phyloP scores from a whole-genome alignment of 2,113 vertebrate genomes.

The Cygnus atratus region DNA sequence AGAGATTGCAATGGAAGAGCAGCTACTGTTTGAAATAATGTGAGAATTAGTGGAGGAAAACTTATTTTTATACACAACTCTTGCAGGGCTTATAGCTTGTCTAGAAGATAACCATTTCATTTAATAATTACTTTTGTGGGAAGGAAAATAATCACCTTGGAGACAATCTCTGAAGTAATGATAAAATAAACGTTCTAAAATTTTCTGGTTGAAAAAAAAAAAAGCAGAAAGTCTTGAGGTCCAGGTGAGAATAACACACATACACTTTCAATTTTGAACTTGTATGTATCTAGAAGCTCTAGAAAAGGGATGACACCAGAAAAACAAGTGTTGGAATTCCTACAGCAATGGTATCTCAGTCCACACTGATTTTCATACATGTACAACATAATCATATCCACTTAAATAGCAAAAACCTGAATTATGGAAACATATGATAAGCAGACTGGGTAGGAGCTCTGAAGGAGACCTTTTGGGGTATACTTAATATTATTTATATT shows the following conservation, averaged over 20 bases:
- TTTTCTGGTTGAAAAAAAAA: background rate
- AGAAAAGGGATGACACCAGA: background rate
- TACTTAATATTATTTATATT: background rate
- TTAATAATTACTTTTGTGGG: conserved; percentile 71
- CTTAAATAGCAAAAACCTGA: background rate
- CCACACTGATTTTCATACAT: background rate
- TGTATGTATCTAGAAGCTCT: background rate
- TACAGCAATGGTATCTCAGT: background rate
- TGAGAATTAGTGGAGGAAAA: conserved; percentile 6
- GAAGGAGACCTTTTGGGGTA: background rate
- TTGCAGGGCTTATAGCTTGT: conserved; percentile 26
- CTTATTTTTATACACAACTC: background rate
- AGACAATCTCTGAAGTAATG: conserved; percentile 55
- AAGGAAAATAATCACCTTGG: conserved; percentile 62
- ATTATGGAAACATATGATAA: background rate
- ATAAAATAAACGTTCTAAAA: conserved; percentile 53
- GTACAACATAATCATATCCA: background rate
- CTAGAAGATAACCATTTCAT: conserved; percentile 64
- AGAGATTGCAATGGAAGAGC: background rate
- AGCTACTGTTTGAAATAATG: background rate
- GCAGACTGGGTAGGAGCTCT: background rate
- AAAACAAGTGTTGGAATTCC: background rate
- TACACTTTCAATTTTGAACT: background rate
- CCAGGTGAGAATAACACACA: conserved; percentile 11
- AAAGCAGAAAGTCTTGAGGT: background rate